Conservation (phyloP, 2,113 vertebrate genomes). For the Orcinus orca region DNA sequence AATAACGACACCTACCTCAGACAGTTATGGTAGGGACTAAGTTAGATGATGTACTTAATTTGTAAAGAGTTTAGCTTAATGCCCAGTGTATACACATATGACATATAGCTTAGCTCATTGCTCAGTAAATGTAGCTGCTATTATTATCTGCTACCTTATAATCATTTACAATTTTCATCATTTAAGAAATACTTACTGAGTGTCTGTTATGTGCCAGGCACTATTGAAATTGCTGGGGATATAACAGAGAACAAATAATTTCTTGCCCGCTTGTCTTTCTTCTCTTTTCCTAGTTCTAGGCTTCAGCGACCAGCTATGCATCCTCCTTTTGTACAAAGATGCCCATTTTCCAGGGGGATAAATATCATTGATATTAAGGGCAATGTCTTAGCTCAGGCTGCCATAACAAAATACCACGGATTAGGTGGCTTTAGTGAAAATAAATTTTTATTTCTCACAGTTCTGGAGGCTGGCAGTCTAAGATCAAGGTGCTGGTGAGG, state of each 20-base stretch:
- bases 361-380: neutral
- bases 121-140: neutral
- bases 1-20: neutral
- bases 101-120: neutral
- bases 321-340: neutral
- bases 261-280: neutral
- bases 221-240: neutral
- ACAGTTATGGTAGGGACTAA: neutral
- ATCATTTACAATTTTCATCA: neutral
- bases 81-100: neutral
- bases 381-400: neutral
- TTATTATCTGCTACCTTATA: neutral
- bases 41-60: neutral
- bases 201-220: neutral
- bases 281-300: neutral
- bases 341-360: neutral
- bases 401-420: neutral
- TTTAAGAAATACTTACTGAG: neutral
- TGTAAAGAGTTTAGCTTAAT: neutral
- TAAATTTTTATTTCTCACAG: neutral
- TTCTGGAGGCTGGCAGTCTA: neutral
- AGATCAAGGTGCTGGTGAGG: neutral
- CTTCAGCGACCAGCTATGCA: neutral
- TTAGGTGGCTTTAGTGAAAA: neutral
- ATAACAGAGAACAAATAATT: neutral